These are phyloP conservation scores for Triplophysa dalaica DNA, from an alignment of 2,113 vertebrate genomes.

Conservation along the genomic window DNA sequence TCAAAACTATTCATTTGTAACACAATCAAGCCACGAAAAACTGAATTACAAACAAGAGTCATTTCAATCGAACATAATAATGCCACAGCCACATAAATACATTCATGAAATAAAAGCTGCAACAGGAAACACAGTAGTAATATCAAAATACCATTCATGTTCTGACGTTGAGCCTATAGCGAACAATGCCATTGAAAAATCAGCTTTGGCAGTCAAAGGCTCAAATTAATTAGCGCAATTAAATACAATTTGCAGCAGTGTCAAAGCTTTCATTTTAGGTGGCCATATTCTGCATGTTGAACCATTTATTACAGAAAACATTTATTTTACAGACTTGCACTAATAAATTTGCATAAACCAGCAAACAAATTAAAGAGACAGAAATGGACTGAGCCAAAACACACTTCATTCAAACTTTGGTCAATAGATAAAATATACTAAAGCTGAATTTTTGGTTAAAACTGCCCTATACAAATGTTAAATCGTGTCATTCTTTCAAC, in stretches of 20 bases:
- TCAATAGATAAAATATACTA: not conserved
- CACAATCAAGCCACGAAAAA: conserved; percentile 8
- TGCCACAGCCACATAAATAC: conserved; percentile 20
- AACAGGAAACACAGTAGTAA: conserved; percentile 11
- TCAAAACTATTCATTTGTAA: conserved; percentile 22
- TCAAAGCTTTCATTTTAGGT: conserved; percentile 33
- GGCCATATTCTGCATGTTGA: conserved; percentile 1
- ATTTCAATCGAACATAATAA: conserved; percentile 28
- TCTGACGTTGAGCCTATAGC: conserved; percentile 19
- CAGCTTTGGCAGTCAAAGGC: conserved; percentile 38
- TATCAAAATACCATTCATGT: conserved; percentile 1
- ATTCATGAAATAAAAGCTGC: conserved; percentile 31
- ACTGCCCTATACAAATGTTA: too few relatives aligned
- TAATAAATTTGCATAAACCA: conserved; percentile 30
- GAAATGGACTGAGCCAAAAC: conserved; percentile 1
- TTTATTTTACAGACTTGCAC: conserved; percentile 31
- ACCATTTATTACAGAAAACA: conserved; percentile 40
- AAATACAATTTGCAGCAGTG: conserved; percentile 44
- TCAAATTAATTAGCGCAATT: conserved; percentile 49
- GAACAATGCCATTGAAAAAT: conserved; percentile 23
- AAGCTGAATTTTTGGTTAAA: not conserved
- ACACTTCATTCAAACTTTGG: not conserved
- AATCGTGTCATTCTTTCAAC: too few relatives aligned
- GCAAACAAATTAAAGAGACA: conserved; percentile 31
- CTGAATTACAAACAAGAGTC: not conserved